Evolutionary conservation across 2,797 vertebrate species (phyloP), one percentile per base, ranked within the genome.

Genomic region (Labroides dimidiatus): DNA sequence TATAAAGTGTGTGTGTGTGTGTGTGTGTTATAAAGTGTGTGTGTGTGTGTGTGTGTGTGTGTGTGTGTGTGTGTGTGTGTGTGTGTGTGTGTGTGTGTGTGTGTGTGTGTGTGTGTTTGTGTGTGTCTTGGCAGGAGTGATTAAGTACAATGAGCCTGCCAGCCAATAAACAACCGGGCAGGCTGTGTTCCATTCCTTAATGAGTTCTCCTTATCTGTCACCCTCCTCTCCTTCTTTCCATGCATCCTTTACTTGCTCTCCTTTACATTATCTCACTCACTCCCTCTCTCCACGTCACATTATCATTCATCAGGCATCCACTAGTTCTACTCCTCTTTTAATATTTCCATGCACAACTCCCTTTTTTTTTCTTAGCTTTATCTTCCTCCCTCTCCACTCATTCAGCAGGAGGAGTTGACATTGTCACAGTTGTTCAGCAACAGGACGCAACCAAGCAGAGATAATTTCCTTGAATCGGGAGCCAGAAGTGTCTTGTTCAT

Each of bases 171-270:
- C 89, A 90, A 81, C 53, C 77, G 79, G 60, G 62, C 72, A 73
- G 80, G 82, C 81, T 81, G 69, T 75, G 79, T 87, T 87, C 83
- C 76, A 85, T 87, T 82, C 52, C 87, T 85, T 90, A 91, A 92
- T 89, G 88, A 91, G 74, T 70, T 78, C 76, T 57, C 43, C 82
- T 87, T 91, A 87, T 90, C 81, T 69, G 59, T 81, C 61, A 55
- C 48, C 66, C 68, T 63, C 56, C 63, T 64, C 78, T 75, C 71
- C 81, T 87, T 69, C 85, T n/a, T 75, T 75, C 69, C 48, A 56
- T 75, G 75, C 80, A 77, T 85, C 74, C 79, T 87, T 83, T 84
- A 78, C 83, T 85, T 85, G 72, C 76, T 64, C 70, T 75, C 74
- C 72, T 78, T 77, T 77, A 82, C 78, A 81, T 86, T 78, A 77